Evolutionary conservation across 1,140 invertebrate species (phyloP).

Genomic region (Zaprionus kolodkinae): DNA sequence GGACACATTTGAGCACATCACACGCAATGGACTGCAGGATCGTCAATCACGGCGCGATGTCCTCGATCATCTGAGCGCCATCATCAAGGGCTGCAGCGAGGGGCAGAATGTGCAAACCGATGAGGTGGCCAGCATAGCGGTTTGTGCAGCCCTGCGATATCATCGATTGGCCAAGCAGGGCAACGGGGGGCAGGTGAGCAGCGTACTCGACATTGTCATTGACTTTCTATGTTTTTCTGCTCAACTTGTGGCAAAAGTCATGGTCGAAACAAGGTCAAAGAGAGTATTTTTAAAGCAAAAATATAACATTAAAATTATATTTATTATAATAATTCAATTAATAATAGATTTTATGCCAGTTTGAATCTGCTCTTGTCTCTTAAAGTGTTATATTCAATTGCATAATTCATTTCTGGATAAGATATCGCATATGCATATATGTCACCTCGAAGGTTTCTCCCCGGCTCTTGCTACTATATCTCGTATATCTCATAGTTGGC

Average conservation of each 20-base stretch:
- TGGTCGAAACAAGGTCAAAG: neutral
- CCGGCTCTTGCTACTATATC: neutral
- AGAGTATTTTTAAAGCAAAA: too few relatives aligned
- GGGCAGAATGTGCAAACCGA: constrained; percentile 74
- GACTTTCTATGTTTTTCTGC: neutral
- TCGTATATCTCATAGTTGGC: constrained; percentile 16
- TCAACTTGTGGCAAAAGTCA: neutral
- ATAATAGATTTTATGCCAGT: too few relatives aligned
- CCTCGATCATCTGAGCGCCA: constrained; percentile 79
- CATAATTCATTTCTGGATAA: neutral
- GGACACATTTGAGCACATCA: constrained; percentile 78
- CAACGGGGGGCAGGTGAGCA: constrained; percentile 60
- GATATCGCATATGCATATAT: neutral
- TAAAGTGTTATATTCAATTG: neutral
- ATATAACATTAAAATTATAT: too few relatives aligned
- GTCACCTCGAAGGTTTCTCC: neutral
- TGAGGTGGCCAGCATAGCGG: constrained; percentile 78
- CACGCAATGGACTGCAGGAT: constrained; percentile 79
- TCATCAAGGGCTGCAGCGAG: constrained; percentile 82
- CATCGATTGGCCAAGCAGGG: constrained; percentile 72
- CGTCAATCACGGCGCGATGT: constrained; percentile 78
- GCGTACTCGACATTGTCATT: too few relatives aligned
- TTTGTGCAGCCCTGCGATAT: constrained; percentile 72
- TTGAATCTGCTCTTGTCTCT: too few relatives aligned
- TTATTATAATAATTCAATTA: too few relatives aligned